phyloP scores from a whole-genome alignment of 2,797 vertebrate genomes.

The Acrossocheilus fasciatus region DNA sequence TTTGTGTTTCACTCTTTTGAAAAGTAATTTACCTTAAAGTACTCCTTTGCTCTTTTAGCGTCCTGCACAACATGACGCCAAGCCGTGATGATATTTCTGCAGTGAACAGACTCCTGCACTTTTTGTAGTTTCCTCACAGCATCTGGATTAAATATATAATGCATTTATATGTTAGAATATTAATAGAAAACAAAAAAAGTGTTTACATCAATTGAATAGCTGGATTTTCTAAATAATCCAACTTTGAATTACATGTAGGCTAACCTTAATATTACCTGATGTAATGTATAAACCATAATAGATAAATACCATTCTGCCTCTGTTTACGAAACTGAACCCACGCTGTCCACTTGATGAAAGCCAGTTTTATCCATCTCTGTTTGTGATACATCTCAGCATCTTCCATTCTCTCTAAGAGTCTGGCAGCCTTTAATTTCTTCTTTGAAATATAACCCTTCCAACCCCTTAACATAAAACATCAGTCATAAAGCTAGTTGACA shows the following conservation, averaged over 20 bases:
- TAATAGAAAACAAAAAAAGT: not conserved
- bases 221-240: not conserved
- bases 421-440: slow-evolving; percentile 60
- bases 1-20: not conserved
- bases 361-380: slow-evolving; percentile 49
- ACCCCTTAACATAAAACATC: slow-evolving; percentile 69
- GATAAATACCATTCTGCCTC: slow-evolving; percentile 65
- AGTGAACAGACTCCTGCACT: slow-evolving; percentile 60
- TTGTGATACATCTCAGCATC: slow-evolving; percentile 62
- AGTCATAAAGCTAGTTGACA: slow-evolving; percentile 74
- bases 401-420: slow-evolving; percentile 67
- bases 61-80: slow-evolving; percentile 70
- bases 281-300: not conserved
- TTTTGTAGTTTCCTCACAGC: slow-evolving; percentile 69
- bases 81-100: slow-evolving; percentile 67
- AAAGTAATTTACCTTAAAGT: slow-evolving; percentile 73
- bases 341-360: slow-evolving; percentile 67
- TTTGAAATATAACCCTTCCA: slow-evolving; percentile 71
- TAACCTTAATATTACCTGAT: not conserved
- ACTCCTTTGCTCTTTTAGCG: slow-evolving; percentile 71
- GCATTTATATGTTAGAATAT: not conserved
- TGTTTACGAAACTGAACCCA: slow-evolving; percentile 69
- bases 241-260: not conserved
- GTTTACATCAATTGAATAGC: not conserved
- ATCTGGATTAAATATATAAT: slow-evolving; percentile 66